phyloP scores from a whole-genome alignment of 35 echinoderm and acorn worm genomes.

The Lytechinus variegatus region DNA sequence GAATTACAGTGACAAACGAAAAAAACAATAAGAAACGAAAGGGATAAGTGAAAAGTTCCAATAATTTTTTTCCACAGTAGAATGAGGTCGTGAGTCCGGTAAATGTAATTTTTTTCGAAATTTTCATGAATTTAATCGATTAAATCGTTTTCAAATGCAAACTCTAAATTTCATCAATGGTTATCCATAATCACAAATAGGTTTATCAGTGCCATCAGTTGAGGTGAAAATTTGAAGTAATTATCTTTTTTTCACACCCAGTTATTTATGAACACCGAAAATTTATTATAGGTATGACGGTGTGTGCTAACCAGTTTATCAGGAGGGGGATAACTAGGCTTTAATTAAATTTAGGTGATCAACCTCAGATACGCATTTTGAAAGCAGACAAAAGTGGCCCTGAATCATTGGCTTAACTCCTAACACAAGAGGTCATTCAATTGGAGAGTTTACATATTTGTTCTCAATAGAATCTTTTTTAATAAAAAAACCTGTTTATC shows the following conservation, averaged over 20 bases:
- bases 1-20: too few relatives aligned
- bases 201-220: not conserved
- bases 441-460: not conserved
- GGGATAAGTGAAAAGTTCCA: too few relatives aligned
- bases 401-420: not conserved
- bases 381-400: not conserved
- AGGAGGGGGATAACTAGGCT: not conserved
- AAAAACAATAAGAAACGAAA: too few relatives aligned
- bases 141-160: too few relatives aligned
- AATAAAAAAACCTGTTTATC: not conserved
- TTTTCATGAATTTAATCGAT: too few relatives aligned
- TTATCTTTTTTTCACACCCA: not conserved
- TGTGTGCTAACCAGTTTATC: not conserved
- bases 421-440: not conserved
- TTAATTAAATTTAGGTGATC: not conserved
- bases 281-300: not conserved
- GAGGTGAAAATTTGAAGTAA: not conserved
- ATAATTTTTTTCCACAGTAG: too few relatives aligned
- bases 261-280: not conserved
- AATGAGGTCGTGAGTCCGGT: too few relatives aligned
- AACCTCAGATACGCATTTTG: not conserved
- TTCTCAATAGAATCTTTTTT: not conserved
- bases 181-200: too few relatives aligned
- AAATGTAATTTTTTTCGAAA: too few relatives aligned
- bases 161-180: too few relatives aligned